Conservation (phyloP, 2,113 vertebrate species). For the Rhombomys opimus region DNA sequence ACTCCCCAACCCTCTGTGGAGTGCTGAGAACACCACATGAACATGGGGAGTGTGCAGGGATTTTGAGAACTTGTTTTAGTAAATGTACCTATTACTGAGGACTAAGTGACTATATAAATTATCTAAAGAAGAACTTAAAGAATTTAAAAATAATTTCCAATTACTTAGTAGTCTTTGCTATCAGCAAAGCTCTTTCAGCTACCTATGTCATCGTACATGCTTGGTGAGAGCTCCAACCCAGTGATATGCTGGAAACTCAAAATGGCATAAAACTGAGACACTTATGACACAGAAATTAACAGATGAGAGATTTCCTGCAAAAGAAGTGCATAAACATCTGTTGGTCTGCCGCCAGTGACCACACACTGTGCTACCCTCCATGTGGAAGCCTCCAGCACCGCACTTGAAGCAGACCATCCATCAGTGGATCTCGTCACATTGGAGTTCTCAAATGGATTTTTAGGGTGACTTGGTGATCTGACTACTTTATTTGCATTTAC, state of each 20-base stretch:
- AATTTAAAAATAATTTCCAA: not conserved
- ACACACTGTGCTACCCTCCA: not conserved
- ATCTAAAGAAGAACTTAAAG: not conserved
- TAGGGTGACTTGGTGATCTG: not conserved
- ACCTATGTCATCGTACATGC: accelerated
- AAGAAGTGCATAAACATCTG: not conserved
- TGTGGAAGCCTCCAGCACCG: accelerated
- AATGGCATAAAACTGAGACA: not conserved
- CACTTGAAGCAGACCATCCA: not conserved
- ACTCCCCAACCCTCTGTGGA: accelerated
- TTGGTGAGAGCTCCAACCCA: not conserved
- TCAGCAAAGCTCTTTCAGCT: not conserved
- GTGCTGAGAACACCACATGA: not conserved
- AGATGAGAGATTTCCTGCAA: not conserved
- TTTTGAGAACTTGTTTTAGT: not conserved
- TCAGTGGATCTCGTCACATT: not conserved
- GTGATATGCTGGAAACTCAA: not conserved
- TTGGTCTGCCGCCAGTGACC: not conserved
- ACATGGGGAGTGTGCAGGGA: not conserved
- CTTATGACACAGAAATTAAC: not conserved
- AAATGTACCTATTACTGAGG: not conserved
- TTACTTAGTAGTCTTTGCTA: not conserved
- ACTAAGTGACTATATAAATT: not conserved
- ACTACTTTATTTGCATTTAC: not conserved
- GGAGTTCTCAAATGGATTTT: not conserved